Base-by-base conservation (phyloP, 2,113 vertebrate genomes). In the Hypomesus transpacificus region DNA sequence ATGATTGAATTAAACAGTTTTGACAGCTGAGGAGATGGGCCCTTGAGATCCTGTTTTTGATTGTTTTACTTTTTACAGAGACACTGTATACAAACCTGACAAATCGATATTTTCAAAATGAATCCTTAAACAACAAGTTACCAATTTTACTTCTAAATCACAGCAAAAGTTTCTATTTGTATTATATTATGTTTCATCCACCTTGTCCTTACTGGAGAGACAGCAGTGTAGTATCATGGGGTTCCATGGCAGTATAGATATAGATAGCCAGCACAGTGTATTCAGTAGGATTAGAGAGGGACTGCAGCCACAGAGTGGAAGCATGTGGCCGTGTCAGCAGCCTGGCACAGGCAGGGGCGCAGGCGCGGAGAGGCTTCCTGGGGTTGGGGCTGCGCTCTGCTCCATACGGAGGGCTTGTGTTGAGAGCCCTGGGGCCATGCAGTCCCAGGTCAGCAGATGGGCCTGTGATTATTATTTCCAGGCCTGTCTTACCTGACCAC, bases 401-500 rank as follows among this genome's bases (percentile, higher is more conserved):
- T 95, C 94, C 94, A 95, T 93, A 94, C 94, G 93, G 93, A 93
- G 91, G 91, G 92, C 91, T 92, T 92, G 91, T 92, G 92, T 92
- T 86, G 87, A 85, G 78, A 92, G 90, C 94, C 95, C 92, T 77
- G 87, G 92, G 95, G 95, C 93, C 88, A 82, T 87, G 89, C 93
- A 91, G 88, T 94, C 95, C 92, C 92, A 93, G 94, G 94, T 95
- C 94, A 94, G 93, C 96, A 98, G 96, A 98, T 98, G 96, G 96
- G 93, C 93, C 87, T 93, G 89, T 95, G 95, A 94, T 95, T 93
- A 90, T 94, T 95, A 91, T 94, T 95, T 95, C 90, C 94, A 95
- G 90, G 91, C 90, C 91, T 90, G 91, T 93, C 92, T 94, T 95
- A 94, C 92, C 93, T 96, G 95, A 94, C 95, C 94, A 92, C 94